Conservation (phyloP, 1,140 invertebrate species). For the Macrobrachium rosenbergii region DNA sequence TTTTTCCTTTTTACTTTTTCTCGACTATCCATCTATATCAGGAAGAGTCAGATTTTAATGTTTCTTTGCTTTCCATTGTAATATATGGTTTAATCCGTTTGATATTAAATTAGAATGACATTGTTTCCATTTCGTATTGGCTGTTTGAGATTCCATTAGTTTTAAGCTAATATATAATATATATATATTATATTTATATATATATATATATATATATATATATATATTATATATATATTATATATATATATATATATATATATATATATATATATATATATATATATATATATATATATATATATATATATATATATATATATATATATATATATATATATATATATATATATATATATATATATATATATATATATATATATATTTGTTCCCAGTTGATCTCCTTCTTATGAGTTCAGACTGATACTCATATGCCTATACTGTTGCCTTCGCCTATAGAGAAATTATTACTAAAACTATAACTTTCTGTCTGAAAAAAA, state of each 20-base stretch:
- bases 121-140: background rate
- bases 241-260: too few species aligned
- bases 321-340: slow-evolving; percentile 1
- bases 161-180: background rate
- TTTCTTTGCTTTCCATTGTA: too few species aligned
- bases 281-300: too few species aligned
- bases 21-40: too few species aligned
- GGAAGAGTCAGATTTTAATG: too few species aligned
- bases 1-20: too few species aligned
- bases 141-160: background rate
- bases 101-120: too few species aligned
- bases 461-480: background rate
- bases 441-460: background rate
- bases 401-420: background rate
- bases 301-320: background rate
- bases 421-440: background rate
- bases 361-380: too few species aligned
- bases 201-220: background rate
- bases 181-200: slow-evolving; percentile 9
- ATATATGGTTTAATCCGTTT: too few species aligned
- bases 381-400: background rate
- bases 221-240: too few species aligned
- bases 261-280: too few species aligned
- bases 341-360: background rate
- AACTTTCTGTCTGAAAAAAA: too few species aligned